Percentiles rank a stretch among this genome's conserved stretches.
Conservation (phyloP, 2,888 invertebrate species). For the Epinotia bilunana region DNA sequence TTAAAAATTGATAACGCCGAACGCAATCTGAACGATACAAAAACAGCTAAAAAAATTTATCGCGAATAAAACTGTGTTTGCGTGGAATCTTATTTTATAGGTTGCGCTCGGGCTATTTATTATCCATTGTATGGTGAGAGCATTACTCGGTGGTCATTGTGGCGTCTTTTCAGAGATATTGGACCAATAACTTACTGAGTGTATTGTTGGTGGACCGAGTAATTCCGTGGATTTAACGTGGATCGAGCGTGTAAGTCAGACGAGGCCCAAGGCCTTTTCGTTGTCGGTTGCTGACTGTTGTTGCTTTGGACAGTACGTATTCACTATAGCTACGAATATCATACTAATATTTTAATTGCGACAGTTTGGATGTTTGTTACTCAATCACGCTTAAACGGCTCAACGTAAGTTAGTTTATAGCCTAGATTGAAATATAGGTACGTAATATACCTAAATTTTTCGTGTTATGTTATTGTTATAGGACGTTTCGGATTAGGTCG, state of each 20-base stretch:
- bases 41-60: conserved; percentile 30
- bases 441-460: too few species aligned
- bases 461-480: too few species aligned
- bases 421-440: too few species aligned
- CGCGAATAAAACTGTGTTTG: conserved; percentile 38
- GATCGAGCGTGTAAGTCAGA: conserved; percentile 20
- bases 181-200: conserved; percentile 71
- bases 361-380: too few species aligned
- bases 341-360: too few species aligned
- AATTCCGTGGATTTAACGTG: conserved; percentile 34
- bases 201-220: conserved; percentile 58
- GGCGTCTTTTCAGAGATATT: conserved; percentile 70
- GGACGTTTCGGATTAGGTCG: too few species aligned
- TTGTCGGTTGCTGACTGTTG: not conserved
- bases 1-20: conserved; percentile 38
- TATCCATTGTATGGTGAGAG: conserved; percentile 62
- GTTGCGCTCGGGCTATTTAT: conserved; percentile 58
- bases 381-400: too few species aligned
- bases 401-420: too few species aligned
- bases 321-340: not conserved
- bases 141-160: conserved; percentile 60
- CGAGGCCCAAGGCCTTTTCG: not conserved
- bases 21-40: conserved; percentile 29
- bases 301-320: too few species aligned
- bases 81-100: conserved; percentile 41